Evolutionary conservation across 1,140 invertebrate genomes (phyloP), one percentile per base, ranked within the genome.

Genomic region (Gonioctena quinquepunctata): DNA sequence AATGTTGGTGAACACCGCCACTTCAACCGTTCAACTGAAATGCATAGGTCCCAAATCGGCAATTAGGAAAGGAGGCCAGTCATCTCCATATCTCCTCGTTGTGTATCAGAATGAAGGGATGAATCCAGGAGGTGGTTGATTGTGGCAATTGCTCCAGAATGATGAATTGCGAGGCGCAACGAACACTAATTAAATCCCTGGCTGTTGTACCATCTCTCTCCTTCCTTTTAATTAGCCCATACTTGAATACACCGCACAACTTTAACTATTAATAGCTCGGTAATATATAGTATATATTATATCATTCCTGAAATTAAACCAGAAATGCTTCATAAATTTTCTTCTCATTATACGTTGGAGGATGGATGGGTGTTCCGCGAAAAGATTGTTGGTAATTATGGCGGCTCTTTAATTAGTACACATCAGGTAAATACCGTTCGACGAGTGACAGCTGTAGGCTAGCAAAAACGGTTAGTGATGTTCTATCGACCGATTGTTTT

Each of bases 181-280:
- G 59, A 69, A 64, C 67, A 60, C 71, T 72, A 72, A 72, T 72
- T 72, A 72, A 72, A 72, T 72, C 67, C 66, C 71, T 56, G 28
- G 62, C 66, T 72, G 71, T 68, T 72, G 67, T 72, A 52, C 26
- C 27, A n/a, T 59, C 54, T 68, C 66, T 72, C 71, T 72, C 71
- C 65, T 67, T 69, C 71, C 60, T 72, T 72, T 72, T 72, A 72
- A 72, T 72, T 72, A 72, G 66, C 67, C 71, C 56, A 49, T 69
- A 72, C 71, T 72, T 72, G 71, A 72, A 72, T 72, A 72, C 64
- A 72, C 71, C 71, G 63, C 71, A 72, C 59, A 72, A 72, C 71
- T 72, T 72, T 72, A 72, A 72, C 61, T 72, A 72, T 72, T 72
- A 72, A 72, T 72, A 69, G 62, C 67, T 72, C 49, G 70, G 27